These are phyloP conservation scores for Nasonovia ribisnigri DNA, from an alignment of 2,888 invertebrate species.

Conservation along the genomic window DNA sequence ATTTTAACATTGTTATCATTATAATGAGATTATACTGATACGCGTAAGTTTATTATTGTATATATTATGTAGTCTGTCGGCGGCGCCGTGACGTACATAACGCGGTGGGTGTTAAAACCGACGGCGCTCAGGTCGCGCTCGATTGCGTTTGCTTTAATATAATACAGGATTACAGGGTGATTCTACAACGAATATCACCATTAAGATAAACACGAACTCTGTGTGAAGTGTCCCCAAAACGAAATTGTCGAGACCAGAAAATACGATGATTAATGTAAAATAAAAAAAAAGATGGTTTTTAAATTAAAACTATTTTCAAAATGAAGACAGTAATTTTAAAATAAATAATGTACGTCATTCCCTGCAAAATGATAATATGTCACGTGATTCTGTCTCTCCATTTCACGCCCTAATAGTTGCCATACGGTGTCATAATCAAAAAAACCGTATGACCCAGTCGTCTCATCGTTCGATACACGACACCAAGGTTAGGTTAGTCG, in stretches of 20 bases:
- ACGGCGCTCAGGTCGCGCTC: neutral
- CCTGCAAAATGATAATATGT: neutral
- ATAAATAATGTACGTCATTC: too few relatives aligned
- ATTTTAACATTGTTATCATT: neutral
- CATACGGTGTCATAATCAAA: neutral
- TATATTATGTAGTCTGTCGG: neutral
- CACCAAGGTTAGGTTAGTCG: too few relatives aligned
- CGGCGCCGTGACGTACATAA: neutral
- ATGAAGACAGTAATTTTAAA: neutral
- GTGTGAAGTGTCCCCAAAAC: neutral
- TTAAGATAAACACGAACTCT: neutral
- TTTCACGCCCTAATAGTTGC: neutral
- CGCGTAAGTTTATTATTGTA: neutral
- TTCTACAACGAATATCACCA: neutral
- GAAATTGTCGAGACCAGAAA: neutral
- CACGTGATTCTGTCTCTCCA: neutral
- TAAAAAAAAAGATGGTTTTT: too few relatives aligned
- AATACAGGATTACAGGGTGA: neutral
- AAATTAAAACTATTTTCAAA: neutral
- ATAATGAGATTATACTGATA: slow-evolving; percentile 5
- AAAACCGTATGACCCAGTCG: neutral
- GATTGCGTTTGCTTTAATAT: neutral
- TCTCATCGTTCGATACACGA: neutral
- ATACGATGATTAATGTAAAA: too few relatives aligned
- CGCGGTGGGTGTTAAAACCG: neutral